phyloP scores from a whole-genome alignment of 2,888 invertebrate genomes.

The Mayetiola destructor region DNA sequence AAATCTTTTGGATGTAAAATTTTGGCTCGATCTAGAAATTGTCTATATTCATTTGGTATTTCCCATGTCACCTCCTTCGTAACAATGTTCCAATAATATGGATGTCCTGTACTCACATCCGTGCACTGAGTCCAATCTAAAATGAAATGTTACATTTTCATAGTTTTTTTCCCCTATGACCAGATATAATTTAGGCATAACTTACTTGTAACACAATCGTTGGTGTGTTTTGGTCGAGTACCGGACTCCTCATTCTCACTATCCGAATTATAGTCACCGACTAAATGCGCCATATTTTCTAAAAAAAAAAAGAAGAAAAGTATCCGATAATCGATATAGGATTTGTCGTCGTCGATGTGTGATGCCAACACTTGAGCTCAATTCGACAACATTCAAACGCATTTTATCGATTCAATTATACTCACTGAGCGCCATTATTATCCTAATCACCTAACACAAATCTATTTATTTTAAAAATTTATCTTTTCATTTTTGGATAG shows the following conservation, averaged over 20 bases:
- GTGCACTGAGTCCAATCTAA: slow-evolving; percentile 47
- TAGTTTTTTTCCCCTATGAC: too few relatives aligned
- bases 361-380: too few relatives aligned
- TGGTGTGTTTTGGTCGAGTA: too few relatives aligned
- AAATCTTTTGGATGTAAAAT: not conserved
- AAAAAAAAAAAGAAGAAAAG: not conserved
- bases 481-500: too few relatives aligned
- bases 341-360: too few relatives aligned
- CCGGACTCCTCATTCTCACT: not conserved
- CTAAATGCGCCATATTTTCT: slow-evolving; percentile 2
- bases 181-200: too few relatives aligned
- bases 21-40: slow-evolving; percentile 17
- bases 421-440: not conserved
- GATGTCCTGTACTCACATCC: slow-evolving; percentile 44
- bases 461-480: too few relatives aligned
- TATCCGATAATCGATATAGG: not conserved
- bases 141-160: not conserved
- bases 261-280: not conserved
- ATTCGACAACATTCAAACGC: not conserved
- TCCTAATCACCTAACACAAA: too few relatives aligned
- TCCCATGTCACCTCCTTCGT: slow-evolving; percentile 52
- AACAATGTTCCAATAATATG: slow-evolving; percentile 49
- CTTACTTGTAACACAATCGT: not conserved
- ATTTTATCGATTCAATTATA: not conserved
- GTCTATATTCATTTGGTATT: slow-evolving; percentile 38